Base-by-base conservation (phyloP, 2,113 vertebrate species). In the Megaleporinus macrocephalus region DNA sequence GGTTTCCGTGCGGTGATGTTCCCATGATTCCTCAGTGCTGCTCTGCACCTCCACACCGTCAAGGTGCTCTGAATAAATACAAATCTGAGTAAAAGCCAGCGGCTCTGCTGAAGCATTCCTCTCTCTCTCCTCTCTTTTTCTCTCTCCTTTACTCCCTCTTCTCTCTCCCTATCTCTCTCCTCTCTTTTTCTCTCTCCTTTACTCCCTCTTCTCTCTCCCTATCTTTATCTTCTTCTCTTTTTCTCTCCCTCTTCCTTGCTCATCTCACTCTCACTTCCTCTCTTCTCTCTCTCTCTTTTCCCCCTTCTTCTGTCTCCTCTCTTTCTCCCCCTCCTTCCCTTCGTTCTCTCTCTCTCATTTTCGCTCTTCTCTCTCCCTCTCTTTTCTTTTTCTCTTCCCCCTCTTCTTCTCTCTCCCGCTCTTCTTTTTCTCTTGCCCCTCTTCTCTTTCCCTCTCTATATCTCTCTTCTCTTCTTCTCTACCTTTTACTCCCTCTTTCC, bases 31-130 rank as follows among this genome's bases (percentile, higher is more conserved):
- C 63, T 41, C 4, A 59, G 41, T 16, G 27, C 61, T 70, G 59
- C 76, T 33, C 20, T 62, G 53, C 57, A 76, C 63, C 59, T 69
- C 9, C 15, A 69, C 57, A 10, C 30, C n/a, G 76, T 29, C 78
- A 66, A 80, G 80, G 80, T 86, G 68, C 72, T 71, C 29, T 51
- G 36, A 44, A 75, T 83, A 79, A 85, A 82, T 26, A 79, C 72
- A 71, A 49, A 73, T 44, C 63, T 33, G 70, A 76, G 65, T 29
- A 22, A 65, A 66, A 76, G 22, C 68, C 57, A 10, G 73, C 44
- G 53, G 30, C 78, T 85, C n/a, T 41, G 75, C 63, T 65, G 73
- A 30, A 55, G 44, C 57, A 18, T 6, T 15, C n/a, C n/a, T 29
- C n/a, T 30, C 41, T 66, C 61, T 33, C 79, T 82, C 55, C 49